Conservation (phyloP, 2,888 invertebrate genomes). For the Teleiodes luculella region DNA sequence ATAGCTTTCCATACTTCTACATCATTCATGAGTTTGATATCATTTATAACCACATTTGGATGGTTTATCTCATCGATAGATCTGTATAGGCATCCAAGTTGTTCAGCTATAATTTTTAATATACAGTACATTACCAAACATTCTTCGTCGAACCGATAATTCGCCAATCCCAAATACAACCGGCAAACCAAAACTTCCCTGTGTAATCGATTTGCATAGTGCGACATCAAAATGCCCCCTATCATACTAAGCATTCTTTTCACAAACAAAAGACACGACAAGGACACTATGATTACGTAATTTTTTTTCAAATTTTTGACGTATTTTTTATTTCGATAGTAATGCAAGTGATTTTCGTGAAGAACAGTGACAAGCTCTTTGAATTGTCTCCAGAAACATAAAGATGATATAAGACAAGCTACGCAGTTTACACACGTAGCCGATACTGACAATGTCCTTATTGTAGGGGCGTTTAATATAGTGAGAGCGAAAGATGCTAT, state of each 20-base stretch:
- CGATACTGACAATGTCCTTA: not conserved
- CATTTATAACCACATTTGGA: slow-evolving; percentile 26
- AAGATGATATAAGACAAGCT: not conserved
- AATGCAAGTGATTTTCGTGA: not conserved
- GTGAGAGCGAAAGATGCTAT: not conserved
- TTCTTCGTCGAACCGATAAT: slow-evolving; percentile 14
- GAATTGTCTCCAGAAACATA: not conserved
- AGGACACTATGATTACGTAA: not conserved
- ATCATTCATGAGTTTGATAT: slow-evolving; percentile 33
- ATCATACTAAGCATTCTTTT: no score
- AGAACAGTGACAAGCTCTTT: not conserved
- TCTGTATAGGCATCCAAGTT: slow-evolving; percentile 30
- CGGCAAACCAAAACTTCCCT: not conserved
- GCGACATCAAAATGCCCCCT: no score
- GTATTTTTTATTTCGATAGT: not conserved
- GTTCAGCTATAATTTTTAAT: slow-evolving; percentile 32
- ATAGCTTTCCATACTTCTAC: slow-evolving; percentile 23
- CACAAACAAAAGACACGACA: not conserved
- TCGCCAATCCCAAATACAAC: not conserved
- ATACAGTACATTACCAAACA: slow-evolving; percentile 26
- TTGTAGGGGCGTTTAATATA: not conserved
- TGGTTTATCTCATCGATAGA: slow-evolving; percentile 17
- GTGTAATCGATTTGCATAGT: no score
- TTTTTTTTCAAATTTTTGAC: not conserved
- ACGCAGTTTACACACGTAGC: not conserved